These are phyloP conservation scores for Amaurobius ferox DNA, from an alignment of 2,888 invertebrate species.

Conservation along the genomic window DNA sequence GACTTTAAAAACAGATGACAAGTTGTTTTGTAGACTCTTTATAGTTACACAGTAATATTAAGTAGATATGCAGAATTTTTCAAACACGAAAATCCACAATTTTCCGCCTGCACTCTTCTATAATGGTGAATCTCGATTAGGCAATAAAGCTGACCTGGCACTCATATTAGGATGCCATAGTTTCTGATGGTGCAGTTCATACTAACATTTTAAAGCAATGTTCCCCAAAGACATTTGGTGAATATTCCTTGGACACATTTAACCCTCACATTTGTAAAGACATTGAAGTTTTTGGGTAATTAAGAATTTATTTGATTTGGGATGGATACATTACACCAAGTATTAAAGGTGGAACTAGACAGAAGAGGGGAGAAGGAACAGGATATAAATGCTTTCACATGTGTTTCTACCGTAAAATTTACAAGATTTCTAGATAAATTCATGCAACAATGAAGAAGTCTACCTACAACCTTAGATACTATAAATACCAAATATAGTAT, in stretches of 20 bases:
- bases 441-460: neutral
- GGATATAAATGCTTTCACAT: neutral
- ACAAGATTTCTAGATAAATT: constrained; percentile 7
- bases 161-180: constrained; percentile 1
- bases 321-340: neutral
- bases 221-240: neutral
- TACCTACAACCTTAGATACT: no score
- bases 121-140: no score
- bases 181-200: constrained; percentile 14
- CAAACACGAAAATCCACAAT: constrained; percentile 7
- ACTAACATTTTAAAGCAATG: neutral
- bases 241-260: neutral
- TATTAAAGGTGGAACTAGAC: constrained; percentile 16
- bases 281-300: neutral
- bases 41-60: neutral
- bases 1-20: neutral
- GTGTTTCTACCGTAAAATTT: neutral
- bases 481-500: no score
- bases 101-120: neutral
- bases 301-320: constrained; percentile 7
- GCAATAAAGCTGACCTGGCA: constrained; percentile 11
- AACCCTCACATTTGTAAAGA: constrained; percentile 11
- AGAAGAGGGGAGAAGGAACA: neutral
- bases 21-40: constrained; percentile 11
- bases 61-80: constrained; percentile 3